A percentile compares a stretch with the other conserved stretches of the same genome.
Evolutionary conservation across 37 sponge, comb jelly and placozoan genomes (phyloP).

Genomic region (Beroe ovata): DNA sequence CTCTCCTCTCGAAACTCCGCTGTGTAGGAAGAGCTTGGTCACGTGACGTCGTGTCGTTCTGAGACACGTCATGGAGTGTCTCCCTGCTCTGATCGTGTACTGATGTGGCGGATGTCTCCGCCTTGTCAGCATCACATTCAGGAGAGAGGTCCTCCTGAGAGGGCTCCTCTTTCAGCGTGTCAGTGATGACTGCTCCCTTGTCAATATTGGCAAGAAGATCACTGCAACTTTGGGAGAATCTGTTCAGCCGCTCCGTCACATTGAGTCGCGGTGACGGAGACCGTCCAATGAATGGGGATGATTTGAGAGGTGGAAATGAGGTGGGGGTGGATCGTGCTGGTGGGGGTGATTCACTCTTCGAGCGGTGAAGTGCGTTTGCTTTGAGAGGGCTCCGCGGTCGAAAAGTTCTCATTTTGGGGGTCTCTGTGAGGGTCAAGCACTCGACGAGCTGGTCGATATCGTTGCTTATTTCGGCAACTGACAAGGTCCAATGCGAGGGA

Average conservation of each 20-base stretch:
- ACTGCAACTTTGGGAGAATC: constrained; percentile 19
- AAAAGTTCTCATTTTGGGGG: neutral
- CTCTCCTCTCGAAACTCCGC: neutral
- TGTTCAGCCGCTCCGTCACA: neutral
- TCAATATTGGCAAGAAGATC: neutral
- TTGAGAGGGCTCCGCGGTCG: constrained; percentile 5
- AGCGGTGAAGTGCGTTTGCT: neutral
- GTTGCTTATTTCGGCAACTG: constrained; percentile 46
- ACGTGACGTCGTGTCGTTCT: too few species aligned
- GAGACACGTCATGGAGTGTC: neutral
- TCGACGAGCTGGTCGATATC: constrained; percentile 61
- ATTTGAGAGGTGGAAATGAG: neutral
- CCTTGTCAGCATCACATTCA: neutral
- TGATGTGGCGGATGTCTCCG: neutral
- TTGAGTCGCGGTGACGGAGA: constrained; percentile 13
- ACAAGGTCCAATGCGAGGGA: constrained; percentile 38
- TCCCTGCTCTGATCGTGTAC: neutral
- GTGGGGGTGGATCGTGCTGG: neutral
- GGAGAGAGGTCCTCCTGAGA: neutral
- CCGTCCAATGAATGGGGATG: neutral
- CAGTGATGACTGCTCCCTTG: neutral
- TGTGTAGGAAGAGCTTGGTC: neutral
- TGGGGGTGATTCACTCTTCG: neutral
- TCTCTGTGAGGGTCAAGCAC: constrained; percentile 1
- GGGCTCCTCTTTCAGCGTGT: neutral